Percentiles rank a stretch among this genome's conserved stretches.
phyloP scores from a whole-genome alignment of 2,888 invertebrate genomes.

The Drosophila maculinotata region DNA sequence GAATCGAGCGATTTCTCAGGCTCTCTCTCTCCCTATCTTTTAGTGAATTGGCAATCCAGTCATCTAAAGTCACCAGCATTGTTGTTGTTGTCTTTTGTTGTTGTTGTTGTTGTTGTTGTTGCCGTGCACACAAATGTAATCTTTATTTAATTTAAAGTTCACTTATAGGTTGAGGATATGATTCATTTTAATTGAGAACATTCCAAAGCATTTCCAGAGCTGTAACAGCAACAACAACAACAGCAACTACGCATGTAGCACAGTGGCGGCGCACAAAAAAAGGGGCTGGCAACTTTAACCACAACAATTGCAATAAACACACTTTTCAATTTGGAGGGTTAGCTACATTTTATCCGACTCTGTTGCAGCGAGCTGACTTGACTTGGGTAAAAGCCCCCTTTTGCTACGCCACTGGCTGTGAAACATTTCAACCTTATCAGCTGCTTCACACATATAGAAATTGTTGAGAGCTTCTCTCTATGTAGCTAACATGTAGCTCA shows the following conservation, averaged over 20 bases:
- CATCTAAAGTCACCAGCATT: slow-evolving; percentile 21
- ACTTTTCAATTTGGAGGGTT: too few species aligned
- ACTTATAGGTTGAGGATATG: slow-evolving; percentile 75
- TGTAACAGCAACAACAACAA: slow-evolving; percentile 26
- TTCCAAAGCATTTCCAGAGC: slow-evolving; percentile 53
- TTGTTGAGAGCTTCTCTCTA: slow-evolving; percentile 27
- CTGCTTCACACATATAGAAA: slow-evolving; percentile 1
- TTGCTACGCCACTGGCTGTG: slow-evolving; percentile 7
- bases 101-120: slow-evolving; percentile 12
- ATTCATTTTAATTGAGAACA: slow-evolving; percentile 74
- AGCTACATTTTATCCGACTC: too few species aligned
- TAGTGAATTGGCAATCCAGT: slow-evolving; percentile 15
- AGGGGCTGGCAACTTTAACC: not conserved
- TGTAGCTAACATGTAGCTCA: not conserved
- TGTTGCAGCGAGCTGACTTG: too few species aligned
- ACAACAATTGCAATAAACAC: not conserved
- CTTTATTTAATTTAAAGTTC: slow-evolving; percentile 75
- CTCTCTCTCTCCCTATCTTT: not conserved
- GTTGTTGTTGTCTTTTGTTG: slow-evolving; percentile 18
- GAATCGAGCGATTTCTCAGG: not conserved
- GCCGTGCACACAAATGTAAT: slow-evolving; percentile 55
- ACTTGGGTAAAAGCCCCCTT: too few species aligned
- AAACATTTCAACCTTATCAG: too few species aligned
- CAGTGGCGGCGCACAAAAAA: slow-evolving; percentile 14
- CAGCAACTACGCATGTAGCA: not conserved